phyloP scores from a whole-genome alignment of 1,140 invertebrate species.

The Drosophila melanogaster region Release_6_plus_ISO1_MT NT_033777.3:26953501-26954000 shows the following conservation, averaged over 20 bases:
- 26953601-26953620: slow-evolving; percentile 20
- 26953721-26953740: slow-evolving; percentile 68
- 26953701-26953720: slow-evolving; percentile 67
- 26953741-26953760: slow-evolving; percentile 26
- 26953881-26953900: slow-evolving; percentile 17
- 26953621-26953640: slow-evolving; percentile 32
- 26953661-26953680: slow-evolving; percentile 54
- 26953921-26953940: slow-evolving; percentile 21
- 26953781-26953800: slow-evolving; percentile 5
- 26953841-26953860: slow-evolving; percentile 15
- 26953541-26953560: slow-evolving; percentile 20
- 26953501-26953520: slow-evolving; percentile 27
- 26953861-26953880: slow-evolving; percentile 21
- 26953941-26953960: slow-evolving; percentile 38
- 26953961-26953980: slow-evolving; percentile 27
- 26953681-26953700: slow-evolving; percentile 30
- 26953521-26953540: slow-evolving; percentile 65
- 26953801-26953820: slow-evolving; percentile 2
- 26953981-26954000: slow-evolving; percentile 25
- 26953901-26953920: slow-evolving; percentile 31
- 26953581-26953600: slow-evolving; percentile 8
- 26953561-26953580: slow-evolving; percentile 38
- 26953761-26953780: slow-evolving; percentile 4
- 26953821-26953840: background rate
- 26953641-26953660: slow-evolving; percentile 47